Conservation (phyloP, 2,797 vertebrate species). For the Antrozous pallidus region DNA sequence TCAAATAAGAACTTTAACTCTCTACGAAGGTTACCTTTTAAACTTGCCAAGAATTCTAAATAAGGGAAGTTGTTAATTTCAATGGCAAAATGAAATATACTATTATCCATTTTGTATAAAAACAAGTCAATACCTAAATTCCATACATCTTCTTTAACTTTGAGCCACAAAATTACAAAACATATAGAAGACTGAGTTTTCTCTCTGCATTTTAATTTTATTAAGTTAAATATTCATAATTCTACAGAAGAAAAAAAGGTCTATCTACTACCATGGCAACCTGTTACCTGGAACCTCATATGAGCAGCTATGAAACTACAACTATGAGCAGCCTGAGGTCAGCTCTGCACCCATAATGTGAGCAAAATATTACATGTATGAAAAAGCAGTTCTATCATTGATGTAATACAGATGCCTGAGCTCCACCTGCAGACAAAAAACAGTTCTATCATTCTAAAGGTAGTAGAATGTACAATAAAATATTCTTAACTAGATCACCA, state of each 20-base stretch:
- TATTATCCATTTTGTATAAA: neutral
- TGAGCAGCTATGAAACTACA: neutral
- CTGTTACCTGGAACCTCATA: conserved; percentile 30
- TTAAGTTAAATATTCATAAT: neutral
- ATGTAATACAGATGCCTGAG: too few species aligned
- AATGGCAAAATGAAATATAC: neutral
- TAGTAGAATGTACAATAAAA: neutral
- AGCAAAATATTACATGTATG: conserved; percentile 4
- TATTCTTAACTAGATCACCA: neutral
- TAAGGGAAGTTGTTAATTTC: conserved; percentile 5
- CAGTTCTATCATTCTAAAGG: neutral
- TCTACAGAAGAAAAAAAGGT: neutral
- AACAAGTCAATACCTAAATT: conserved; percentile 12
- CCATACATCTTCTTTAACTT: neutral
- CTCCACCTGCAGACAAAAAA: too few species aligned
- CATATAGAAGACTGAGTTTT: neutral
- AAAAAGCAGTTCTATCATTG: too few species aligned
- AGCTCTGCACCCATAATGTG: neutral
- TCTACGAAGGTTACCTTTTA: conserved; percentile 29
- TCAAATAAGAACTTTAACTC: conserved; percentile 48
- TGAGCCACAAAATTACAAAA: neutral
- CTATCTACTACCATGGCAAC: neutral
- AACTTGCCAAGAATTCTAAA: conserved; percentile 39
- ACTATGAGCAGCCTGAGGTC: neutral
- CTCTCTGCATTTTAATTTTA: neutral